Conservation (phyloP, 1,140 invertebrate genomes). For the Magallana angulata region DNA sequence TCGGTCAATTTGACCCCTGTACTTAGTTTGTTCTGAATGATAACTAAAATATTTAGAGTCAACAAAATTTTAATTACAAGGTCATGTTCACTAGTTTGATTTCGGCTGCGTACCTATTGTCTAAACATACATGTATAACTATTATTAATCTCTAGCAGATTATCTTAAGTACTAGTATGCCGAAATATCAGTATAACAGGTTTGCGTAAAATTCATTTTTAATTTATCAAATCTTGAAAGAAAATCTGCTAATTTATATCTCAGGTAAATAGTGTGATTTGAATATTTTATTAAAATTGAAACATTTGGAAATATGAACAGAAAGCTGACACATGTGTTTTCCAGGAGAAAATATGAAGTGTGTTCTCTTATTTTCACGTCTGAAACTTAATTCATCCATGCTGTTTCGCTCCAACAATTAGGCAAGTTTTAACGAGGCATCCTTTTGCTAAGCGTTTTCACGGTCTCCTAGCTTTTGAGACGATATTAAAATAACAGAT, state of each 20-base stretch:
- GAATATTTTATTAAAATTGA: not conserved
- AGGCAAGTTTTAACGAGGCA: constrained; percentile 26
- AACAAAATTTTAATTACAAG: constrained; percentile 15
- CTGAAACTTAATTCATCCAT: constrained; percentile 34
- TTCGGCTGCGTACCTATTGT: too few species aligned
- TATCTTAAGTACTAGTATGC: too few species aligned
- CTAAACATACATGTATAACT: too few species aligned
- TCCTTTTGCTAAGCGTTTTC: constrained; percentile 1
- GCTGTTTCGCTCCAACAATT: constrained; percentile 19
- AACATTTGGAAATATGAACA: not conserved
- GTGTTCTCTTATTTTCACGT: not conserved
- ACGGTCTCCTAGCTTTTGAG: not conserved
- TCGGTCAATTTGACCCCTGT: constrained; percentile 7
- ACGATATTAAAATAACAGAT: constrained; percentile 29
- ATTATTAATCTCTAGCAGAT: too few species aligned
- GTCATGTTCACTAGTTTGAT: not conserved
- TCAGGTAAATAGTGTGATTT: not conserved
- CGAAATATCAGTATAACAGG: too few species aligned
- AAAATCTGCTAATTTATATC: too few species aligned
- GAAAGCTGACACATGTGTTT: not conserved
- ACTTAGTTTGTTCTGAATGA: not conserved
- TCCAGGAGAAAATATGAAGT: constrained; percentile 2
- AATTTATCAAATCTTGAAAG: too few species aligned
- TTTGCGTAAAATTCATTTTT: too few species aligned
- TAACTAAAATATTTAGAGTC: not conserved